Evolutionary conservation across 2,797 vertebrate species (phyloP).

Genomic region (Chloroceryle amazona): DNA sequence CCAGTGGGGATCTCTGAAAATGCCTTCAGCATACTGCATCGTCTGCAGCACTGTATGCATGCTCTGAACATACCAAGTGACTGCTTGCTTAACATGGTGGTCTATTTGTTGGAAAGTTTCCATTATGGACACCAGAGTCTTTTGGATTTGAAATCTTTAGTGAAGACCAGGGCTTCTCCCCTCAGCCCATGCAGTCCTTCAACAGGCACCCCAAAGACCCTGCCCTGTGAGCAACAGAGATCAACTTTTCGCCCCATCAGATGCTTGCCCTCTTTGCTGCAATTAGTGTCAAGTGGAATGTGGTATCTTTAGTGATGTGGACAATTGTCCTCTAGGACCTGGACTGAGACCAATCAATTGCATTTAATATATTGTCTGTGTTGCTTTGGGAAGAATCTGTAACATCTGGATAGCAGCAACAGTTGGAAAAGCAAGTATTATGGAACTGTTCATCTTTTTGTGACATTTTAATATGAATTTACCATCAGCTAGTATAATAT

Average conservation of each 20-base stretch:
- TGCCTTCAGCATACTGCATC: not conserved
- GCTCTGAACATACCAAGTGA: not conserved
- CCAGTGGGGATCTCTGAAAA: not conserved
- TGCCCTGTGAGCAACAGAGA: not conserved
- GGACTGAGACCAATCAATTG: not conserved
- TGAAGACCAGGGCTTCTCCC: fast-evolving
- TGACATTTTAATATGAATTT: conserved; percentile 35
- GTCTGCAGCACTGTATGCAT: not conserved
- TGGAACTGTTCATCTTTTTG: conserved; percentile 23
- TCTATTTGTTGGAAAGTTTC: not conserved
- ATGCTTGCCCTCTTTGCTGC: not conserved
- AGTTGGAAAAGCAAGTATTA: conserved; percentile 42
- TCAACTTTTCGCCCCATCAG: not conserved
- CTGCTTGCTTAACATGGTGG: not conserved
- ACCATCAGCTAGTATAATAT: conserved; percentile 31
- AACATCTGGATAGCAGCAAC: conserved; percentile 18
- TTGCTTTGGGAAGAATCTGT: not conserved
- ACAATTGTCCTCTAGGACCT: not conserved
- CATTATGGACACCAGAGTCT: not conserved
- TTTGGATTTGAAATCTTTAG: not conserved
- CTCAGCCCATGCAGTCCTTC: not conserved
- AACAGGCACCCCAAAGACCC: not conserved
- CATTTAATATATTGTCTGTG: not conserved
- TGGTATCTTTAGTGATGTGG: conserved; percentile 11
- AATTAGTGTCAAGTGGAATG: conserved; percentile 34